Evolutionary conservation across 2,888 invertebrate genomes (phyloP), one percentile per base, ranked within the genome.

Genomic region (Mesorhabditis belari): DNA sequence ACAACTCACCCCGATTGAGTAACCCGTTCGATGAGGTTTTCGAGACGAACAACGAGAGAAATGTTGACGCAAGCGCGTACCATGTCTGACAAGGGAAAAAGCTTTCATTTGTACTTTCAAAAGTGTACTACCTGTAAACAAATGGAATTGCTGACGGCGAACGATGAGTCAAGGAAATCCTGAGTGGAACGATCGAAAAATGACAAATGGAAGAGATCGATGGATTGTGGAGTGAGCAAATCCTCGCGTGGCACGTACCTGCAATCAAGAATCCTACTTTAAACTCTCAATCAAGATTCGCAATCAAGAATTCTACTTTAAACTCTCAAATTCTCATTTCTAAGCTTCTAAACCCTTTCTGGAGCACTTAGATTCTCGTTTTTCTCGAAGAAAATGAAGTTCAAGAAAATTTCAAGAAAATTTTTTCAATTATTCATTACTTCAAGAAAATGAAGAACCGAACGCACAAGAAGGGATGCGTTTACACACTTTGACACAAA

Each of bases 1-100:
- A 56, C 21, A 5, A 4, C 29, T 9, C n/a, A 52, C 58, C 66
- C 57, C 96, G 62, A 35, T 66, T 65, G 44, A 77, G 69, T 28
- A 80, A 91, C 87, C 94, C 94, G 84, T 95, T 96, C 70, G 93
- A 90, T 74, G 92, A 92, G 2, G 95, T 96, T 81, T 90, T 89
- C 28, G 92, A 90, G 88, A 94, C 89, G 84, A 95, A 92, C 84
- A 89, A 87, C 68, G 89, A 88, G 23, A 95, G 86, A 49, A 94
- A 83, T n/a, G 89, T 87, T 76, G 89, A 88, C 19, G 90, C 90
- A 44, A 95, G 76, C 44, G 90, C 87, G 83, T 94, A 91, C 88
- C 90, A 92, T 66, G 93, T 85, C 83, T 96, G 92, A 26, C 90
- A 87, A 17, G 17, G 29, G 29, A 21, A 49, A 49, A 29, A 12